Evolutionary conservation across 2,888 invertebrate species (phyloP).

Genomic region (Orthosia incerta): DNA sequence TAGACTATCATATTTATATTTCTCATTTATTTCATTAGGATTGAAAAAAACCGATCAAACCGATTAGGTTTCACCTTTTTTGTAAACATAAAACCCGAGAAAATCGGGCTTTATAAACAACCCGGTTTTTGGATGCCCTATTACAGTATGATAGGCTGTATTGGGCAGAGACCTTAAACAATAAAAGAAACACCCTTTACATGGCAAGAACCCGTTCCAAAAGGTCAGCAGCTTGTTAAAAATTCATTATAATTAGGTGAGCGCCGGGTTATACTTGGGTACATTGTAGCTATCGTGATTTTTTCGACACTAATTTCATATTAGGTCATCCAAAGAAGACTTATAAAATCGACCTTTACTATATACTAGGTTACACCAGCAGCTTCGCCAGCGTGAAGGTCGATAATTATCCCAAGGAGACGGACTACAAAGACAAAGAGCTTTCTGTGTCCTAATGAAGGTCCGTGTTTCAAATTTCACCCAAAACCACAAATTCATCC

Average conservation of each 20-base stretch:
- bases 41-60: too few species aligned
- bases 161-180: too few species aligned
- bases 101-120: too few species aligned
- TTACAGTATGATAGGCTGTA: too few species aligned
- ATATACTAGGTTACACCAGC: neutral
- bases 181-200: slow-evolving; percentile 66
- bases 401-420: neutral
- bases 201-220: slow-evolving; percentile 64
- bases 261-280: slow-evolving; percentile 32
- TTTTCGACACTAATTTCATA: slow-evolving; percentile 28
- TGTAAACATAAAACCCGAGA: too few species aligned
- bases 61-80: too few species aligned
- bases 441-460: neutral
- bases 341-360: slow-evolving; percentile 9
- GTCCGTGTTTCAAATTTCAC: neutral
- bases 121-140: too few species aligned
- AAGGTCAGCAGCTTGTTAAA: slow-evolving; percentile 83
- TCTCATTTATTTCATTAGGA: too few species aligned
- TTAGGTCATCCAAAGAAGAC: slow-evolving; percentile 36
- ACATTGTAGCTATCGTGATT: slow-evolving; percentile 42
- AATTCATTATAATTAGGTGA: slow-evolving; percentile 76
- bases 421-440: neutral
- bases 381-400: neutral
- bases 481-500: too few species aligned
- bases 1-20: too few species aligned